Evolutionary conservation across 2,888 invertebrate species (phyloP).

Genomic region (Anoncus sp.): DNA sequence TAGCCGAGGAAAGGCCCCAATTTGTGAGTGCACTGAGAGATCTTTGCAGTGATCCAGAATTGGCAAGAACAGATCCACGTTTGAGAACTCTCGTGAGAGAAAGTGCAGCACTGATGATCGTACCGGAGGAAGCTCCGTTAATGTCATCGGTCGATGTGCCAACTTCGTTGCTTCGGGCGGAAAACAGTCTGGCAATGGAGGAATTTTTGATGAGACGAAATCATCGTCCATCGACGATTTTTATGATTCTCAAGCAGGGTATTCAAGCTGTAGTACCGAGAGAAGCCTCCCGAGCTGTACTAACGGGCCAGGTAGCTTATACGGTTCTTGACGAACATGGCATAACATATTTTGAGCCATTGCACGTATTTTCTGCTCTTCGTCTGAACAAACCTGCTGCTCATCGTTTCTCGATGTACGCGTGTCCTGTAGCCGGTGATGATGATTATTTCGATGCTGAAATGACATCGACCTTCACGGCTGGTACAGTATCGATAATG

Average conservation of each 20-base stretch:
- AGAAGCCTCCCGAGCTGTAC: constrained; percentile 89
- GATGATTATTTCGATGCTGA: constrained; percentile 82
- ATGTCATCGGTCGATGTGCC: constrained; percentile 90
- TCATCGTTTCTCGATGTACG: constrained; percentile 88
- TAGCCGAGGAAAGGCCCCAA: constrained; percentile 88
- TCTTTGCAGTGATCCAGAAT: constrained; percentile 87
- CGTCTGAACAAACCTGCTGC: constrained; percentile 87
- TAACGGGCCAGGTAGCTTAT: constrained; percentile 90
- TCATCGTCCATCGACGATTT: constrained; percentile 85
- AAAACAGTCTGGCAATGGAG: constrained; percentile 91
- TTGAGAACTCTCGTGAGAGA: constrained; percentile 89
- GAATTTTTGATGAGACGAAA: constrained; percentile 87
- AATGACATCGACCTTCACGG: constrained; percentile 74
- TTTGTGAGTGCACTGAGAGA: constrained; percentile 87
- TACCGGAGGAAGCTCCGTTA: constrained; percentile 86
- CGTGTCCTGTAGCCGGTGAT: constrained; percentile 85
- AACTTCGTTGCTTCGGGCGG: constrained; percentile 86
- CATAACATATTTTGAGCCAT: constrained; percentile 90
- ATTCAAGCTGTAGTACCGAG: constrained; percentile 91
- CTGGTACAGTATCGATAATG: constrained; percentile 74
- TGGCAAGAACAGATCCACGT: constrained; percentile 88
- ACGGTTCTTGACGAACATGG: constrained; percentile 91
- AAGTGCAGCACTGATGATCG: constrained; percentile 89
- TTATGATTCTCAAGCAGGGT: constrained; percentile 90
- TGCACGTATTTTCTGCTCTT: constrained; percentile 89